Percentiles rank a stretch among this genome's conserved stretches.
phyloP scores from a whole-genome alignment of 64 coral and sea anemone species.

The Pachyseris speciosa region DNA sequence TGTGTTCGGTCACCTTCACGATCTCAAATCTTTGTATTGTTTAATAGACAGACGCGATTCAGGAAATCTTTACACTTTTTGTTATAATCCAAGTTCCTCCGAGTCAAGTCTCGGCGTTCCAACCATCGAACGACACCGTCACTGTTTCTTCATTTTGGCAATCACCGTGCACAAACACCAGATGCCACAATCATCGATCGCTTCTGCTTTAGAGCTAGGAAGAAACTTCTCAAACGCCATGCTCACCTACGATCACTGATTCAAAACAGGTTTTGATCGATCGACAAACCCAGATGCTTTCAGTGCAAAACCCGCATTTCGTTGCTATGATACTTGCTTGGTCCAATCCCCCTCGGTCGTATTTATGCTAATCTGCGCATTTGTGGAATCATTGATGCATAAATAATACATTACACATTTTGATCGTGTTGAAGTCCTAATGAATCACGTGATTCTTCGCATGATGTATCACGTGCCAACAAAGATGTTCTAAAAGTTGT shows the following conservation, averaged over 20 bases:
- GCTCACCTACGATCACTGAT: neutral
- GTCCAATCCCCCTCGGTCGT: neutral
- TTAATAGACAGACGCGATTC: neutral
- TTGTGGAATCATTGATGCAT: neutral
- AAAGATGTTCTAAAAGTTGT: too few relatives aligned
- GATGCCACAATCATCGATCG: neutral
- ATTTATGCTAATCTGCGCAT: neutral
- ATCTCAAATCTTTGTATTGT: neutral
- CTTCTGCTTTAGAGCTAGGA: neutral
- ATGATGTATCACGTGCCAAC: too few relatives aligned
- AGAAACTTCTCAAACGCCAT: neutral
- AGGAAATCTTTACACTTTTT: neutral
- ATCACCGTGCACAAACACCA: neutral
- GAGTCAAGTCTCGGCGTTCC: neutral
- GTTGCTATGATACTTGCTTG: neutral
- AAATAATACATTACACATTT: neutral
- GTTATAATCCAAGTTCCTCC: neutral
- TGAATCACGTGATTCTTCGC: too few relatives aligned
- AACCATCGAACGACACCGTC: neutral
- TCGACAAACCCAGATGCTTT: too few relatives aligned
- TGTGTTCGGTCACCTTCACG: neutral
- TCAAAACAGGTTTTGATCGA: slow-evolving; percentile 1
- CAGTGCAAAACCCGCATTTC: slow-evolving; percentile 12
- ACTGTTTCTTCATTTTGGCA: neutral
- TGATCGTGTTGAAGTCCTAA: neutral